A percentile compares a stretch with the other conserved stretches of the same genome.
These are phyloP conservation scores for Mactra quadrangularis DNA, from an alignment of 1,140 invertebrate species.

Conservation along the genomic window DNA sequence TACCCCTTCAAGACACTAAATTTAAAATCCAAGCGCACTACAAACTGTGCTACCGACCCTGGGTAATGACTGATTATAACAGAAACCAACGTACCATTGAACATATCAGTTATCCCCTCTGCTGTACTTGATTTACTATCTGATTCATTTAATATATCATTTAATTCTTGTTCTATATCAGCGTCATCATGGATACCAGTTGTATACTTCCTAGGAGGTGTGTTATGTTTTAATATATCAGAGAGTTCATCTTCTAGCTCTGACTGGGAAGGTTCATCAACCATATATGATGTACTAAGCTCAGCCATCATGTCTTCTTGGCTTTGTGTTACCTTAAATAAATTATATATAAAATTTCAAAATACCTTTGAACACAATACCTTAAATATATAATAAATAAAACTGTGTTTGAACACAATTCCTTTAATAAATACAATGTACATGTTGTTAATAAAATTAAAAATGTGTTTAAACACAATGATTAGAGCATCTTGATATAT, in stretches of 20 bases:
- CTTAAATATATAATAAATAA: too few species aligned
- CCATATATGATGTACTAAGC: slow-evolving; percentile 39
- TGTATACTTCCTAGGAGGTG: not conserved
- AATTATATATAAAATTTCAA: not conserved
- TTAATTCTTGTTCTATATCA: slow-evolving; percentile 27
- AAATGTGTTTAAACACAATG: too few species aligned
- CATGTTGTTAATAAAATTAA: too few species aligned
- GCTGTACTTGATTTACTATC: not conserved
- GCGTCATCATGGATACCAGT: not conserved
- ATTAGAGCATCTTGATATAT: too few species aligned
- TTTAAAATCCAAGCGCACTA: too few species aligned
- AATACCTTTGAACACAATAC: too few species aligned
- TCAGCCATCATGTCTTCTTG: slow-evolving; percentile 64
- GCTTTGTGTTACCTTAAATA: slow-evolving; percentile 57
- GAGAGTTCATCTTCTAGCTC: slow-evolving; percentile 64
- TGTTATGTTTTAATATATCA: slow-evolving; percentile 47
- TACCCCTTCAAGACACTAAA: too few species aligned
- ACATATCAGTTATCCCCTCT: slow-evolving; percentile 11
- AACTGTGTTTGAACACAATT: too few species aligned
- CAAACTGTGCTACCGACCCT: too few species aligned
- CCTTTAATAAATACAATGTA: too few species aligned
- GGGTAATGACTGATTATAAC: not conserved
- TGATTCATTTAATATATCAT: slow-evolving; percentile 51
- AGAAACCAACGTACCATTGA: slow-evolving; percentile 18
- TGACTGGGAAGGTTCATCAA: slow-evolving; percentile 56